Evolutionary conservation across 2,888 invertebrate genomes (phyloP).

Genomic region (Myopa tessellatipennis): DNA sequence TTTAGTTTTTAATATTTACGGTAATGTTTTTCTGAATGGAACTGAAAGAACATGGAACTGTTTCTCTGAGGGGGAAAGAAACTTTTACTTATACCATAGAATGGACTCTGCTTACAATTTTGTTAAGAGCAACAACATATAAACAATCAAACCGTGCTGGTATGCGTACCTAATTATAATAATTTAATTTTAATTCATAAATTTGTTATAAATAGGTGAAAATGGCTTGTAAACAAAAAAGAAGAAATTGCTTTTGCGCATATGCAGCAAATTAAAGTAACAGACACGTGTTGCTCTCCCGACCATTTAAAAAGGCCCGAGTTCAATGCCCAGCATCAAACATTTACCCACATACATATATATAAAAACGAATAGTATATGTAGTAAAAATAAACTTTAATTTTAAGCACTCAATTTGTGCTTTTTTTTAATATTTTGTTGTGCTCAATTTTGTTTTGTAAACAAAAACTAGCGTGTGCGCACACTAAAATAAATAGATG

Average conservation of each 20-base stretch:
- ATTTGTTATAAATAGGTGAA: neutral
- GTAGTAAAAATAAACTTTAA: neutral
- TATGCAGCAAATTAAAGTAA: neutral
- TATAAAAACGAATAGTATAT: neutral
- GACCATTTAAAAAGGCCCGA: neutral
- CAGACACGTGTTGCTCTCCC: neutral
- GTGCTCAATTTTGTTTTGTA: neutral
- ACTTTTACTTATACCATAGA: too few species aligned
- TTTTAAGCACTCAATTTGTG: neutral
- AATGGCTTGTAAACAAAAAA: neutral
- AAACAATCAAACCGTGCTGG: too few species aligned
- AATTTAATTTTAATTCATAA: neutral
- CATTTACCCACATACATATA: neutral
- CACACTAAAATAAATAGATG: too few species aligned
- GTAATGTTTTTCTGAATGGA: too few species aligned
- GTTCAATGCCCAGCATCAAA: constrained; percentile 13
- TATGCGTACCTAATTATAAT: neutral
- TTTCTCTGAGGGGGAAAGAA: too few species aligned
- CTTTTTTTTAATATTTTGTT: neutral
- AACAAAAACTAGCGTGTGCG: neutral
- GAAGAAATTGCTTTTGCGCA: neutral
- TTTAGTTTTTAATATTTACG: too few species aligned
- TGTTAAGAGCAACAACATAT: too few species aligned
- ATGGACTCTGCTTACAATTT: neutral
- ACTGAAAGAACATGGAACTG: too few species aligned